Evolutionary conservation across 2,113 vertebrate species (phyloP), one percentile per base, ranked within the genome.

Genomic region (Arenaria interpres): DNA sequence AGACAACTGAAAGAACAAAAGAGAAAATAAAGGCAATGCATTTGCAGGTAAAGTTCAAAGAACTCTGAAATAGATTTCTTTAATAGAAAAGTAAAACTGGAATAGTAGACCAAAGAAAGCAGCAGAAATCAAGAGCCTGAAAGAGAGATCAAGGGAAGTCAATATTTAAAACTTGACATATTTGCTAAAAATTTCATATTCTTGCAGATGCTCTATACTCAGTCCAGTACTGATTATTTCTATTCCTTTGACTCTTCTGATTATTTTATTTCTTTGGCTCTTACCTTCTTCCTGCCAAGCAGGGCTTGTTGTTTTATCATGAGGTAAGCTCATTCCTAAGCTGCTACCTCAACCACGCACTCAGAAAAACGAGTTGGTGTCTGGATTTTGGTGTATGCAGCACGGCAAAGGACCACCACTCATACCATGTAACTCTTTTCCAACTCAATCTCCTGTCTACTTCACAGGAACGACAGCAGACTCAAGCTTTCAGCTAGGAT

Each of bases 1-100:
- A 93, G 53, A 76, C 74, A 91, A 91, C 88, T 85, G 75, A 72
- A 88, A 83, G 60, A 51, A 83, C 22, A 79, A 73, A 92, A 53
- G 21, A 54, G 33, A 95, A 85, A 91, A 80, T 32, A 83, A 90
- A 92, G 39, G 27, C 39, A 77, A 45, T 53, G 2, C 13, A 37
- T 80, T 76, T 48, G 14, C 45, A 45, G 45, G 9, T 54, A 67
- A 86, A 45, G 41, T 76, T 92, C 43, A 74, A 69, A 88, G n/a
- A 67, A 78, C 7, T 45, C 46, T 63, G 60, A 86, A 88, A 87
- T 10, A 27, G 16, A 30, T 88, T 80, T 80, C 45, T 93, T 39
- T 35, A 60, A 75, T 1, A 81, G 48, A 33, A 56, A 57, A 56
- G 33, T 37, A 77, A 66, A 66, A 50, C 46, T 10, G 13, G 59